phyloP scores from a whole-genome alignment of 1,140 invertebrate species.

The Atopsyche davidsoni region DNA sequence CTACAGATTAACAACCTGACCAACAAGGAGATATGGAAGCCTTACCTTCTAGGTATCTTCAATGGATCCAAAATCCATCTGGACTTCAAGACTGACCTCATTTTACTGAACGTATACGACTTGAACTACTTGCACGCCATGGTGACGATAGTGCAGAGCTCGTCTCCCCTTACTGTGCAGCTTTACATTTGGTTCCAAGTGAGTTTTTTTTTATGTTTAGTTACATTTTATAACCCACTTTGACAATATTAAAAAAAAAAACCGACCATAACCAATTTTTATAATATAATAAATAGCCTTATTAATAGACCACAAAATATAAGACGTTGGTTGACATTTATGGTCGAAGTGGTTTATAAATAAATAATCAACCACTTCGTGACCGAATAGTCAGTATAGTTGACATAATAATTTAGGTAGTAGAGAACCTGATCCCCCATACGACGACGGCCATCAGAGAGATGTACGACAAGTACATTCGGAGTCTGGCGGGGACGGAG shows the following conservation, averaged over 20 bases:
- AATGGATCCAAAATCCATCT: conserved; percentile 49
- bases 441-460: conserved; percentile 53
- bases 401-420: conserved; percentile 39
- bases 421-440: conserved; percentile 58
- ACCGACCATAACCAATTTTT: no score
- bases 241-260: not conserved
- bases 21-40: conserved; percentile 52
- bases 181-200: conserved; percentile 64
- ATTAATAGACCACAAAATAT: no score
- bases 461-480: conserved; percentile 45
- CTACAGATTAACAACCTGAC: conserved; percentile 47
- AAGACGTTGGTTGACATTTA: no score
- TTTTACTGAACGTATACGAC: conserved; percentile 54
- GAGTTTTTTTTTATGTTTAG: conserved; percentile 37
- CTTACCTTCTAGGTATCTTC: conserved; percentile 57
- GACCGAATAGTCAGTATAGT: no score
- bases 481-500: conserved; percentile 37
- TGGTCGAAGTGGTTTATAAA: no score
- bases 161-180: conserved; percentile 52
- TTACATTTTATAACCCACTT: conserved; percentile 43
- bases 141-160: conserved; percentile 49
- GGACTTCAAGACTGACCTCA: conserved; percentile 46
- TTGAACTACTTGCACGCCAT: conserved; percentile 56
- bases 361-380: no score
- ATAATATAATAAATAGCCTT: no score